Conservation (phyloP, 23 tunicate genomes). For the Oikopleura albicans region DNA sequence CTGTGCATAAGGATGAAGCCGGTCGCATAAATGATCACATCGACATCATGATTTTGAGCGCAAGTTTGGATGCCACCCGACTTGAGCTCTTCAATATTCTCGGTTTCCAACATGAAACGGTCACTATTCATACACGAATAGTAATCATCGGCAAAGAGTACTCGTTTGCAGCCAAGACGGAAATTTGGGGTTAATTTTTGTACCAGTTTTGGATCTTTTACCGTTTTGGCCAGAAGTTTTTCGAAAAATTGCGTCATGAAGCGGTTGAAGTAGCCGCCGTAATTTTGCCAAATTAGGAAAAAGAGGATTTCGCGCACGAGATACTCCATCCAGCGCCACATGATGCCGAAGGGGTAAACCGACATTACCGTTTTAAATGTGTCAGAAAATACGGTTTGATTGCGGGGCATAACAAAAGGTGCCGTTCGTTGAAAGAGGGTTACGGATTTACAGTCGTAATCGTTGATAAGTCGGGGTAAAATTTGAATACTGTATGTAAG, state of each 20-base stretch:
- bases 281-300: not conserved
- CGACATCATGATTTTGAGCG: not conserved
- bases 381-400: not conserved
- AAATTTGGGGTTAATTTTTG: not conserved
- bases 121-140: not conserved
- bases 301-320: not conserved
- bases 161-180: not conserved
- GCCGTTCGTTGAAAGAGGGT: not conserved
- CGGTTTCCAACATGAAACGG: not conserved
- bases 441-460: not conserved
- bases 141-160: not conserved
- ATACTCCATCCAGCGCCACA: not conserved
- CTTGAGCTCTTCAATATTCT: not conserved
- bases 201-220: not conserved
- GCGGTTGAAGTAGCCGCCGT: not conserved
- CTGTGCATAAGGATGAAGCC: not conserved
- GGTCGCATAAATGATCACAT: conserved; percentile 6
- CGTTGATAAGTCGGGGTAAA: not conserved
- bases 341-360: not conserved
- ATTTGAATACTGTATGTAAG: not conserved
- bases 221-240: not conserved
- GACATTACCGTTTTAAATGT: not conserved
- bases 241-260: not conserved
- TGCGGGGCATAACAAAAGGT: not conserved
- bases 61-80: not conserved